phyloP scores from a whole-genome alignment of 2,888 invertebrate species.

The Callyntrura guangdongensis region DNA sequence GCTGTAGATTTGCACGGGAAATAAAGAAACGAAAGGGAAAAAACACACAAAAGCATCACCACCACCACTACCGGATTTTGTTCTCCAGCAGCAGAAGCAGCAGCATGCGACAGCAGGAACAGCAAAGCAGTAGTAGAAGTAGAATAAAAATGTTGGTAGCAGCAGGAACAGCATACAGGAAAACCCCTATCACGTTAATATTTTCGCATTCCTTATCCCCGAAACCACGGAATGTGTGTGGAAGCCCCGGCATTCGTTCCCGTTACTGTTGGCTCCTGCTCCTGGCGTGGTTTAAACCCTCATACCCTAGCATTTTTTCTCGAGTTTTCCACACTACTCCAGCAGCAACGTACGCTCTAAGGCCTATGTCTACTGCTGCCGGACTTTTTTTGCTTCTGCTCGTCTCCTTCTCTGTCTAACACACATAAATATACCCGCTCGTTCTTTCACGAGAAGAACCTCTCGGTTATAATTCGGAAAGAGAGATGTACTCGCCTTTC shows the following conservation, averaged over 20 bases:
- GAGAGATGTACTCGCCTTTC: slow-evolving; percentile 19
- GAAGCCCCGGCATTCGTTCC: slow-evolving; percentile 71
- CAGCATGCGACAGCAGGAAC: not conserved
- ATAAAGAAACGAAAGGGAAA: not conserved
- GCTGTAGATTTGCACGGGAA: slow-evolving; percentile 70
- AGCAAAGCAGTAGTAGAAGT: too few species aligned
- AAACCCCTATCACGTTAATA: slow-evolving; percentile 19
- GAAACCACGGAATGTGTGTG: slow-evolving; percentile 10
- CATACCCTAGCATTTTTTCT: slow-evolving; percentile 38
- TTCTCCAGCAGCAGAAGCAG: not conserved
- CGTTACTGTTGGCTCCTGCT: slow-evolving; percentile 79
- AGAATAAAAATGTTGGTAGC: not conserved
- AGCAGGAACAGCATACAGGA: not conserved
- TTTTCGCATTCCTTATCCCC: slow-evolving; percentile 34
- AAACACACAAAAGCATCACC: slow-evolving; percentile 18
- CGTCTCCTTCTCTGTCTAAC: not conserved
- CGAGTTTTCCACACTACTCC: slow-evolving; percentile 22
- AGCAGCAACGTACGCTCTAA: slow-evolving; percentile 33
- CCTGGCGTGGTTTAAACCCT: slow-evolving; percentile 79
- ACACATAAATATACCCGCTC: slow-evolving; percentile 23
- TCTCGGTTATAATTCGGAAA: slow-evolving; percentile 72
- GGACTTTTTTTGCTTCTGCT: slow-evolving; percentile 63
- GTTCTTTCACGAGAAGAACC: slow-evolving; percentile 66
- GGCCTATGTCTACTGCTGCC: slow-evolving; percentile 63
- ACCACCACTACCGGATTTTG: slow-evolving; percentile 23